Percentiles rank a stretch among this genome's conserved stretches.
phyloP scores from a whole-genome alignment of 2,797 vertebrate species.

The Parambassis ranga region DNA sequence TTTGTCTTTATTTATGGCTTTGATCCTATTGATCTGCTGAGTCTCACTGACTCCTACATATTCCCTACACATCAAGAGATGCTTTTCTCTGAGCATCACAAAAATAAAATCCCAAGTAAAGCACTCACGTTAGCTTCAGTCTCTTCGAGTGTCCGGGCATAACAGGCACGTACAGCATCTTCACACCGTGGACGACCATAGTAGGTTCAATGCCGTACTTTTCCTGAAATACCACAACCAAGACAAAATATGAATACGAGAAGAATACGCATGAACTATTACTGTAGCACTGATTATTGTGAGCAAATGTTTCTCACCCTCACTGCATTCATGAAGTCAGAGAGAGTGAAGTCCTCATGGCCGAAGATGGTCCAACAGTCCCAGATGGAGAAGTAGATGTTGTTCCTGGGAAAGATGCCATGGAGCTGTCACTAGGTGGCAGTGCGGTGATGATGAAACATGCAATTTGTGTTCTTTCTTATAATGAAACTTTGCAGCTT shows the following conservation, averaged over 20 bases:
- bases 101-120: background rate
- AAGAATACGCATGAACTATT: background rate
- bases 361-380: slow-evolving; percentile 94
- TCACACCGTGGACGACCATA: slow-evolving; percentile 99
- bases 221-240: slow-evolving; percentile 77
- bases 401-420: slow-evolving; percentile 80
- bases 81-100: too few relatives aligned
- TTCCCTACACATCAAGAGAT: background rate
- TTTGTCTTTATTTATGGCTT: too few relatives aligned
- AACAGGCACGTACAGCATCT: slow-evolving; percentile 98
- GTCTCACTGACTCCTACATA: background rate
- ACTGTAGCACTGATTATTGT: background rate
- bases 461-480: too few relatives aligned
- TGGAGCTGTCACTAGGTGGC: background rate
- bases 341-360: slow-evolving; percentile 94
- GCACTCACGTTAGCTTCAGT: slow-evolving; percentile 92
- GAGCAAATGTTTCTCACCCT: slow-evolving; percentile 80
- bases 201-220: slow-evolving; percentile 96
- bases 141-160: slow-evolving; percentile 98
- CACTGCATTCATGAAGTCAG: slow-evolving; percentile 95
- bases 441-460: background rate
- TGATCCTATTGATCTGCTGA: background rate
- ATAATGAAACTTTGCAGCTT: background rate
- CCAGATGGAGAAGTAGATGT: slow-evolving; percentile 97
- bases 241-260: background rate